These are phyloP conservation scores for Oligia fasciuncula DNA, from an alignment of 2,888 invertebrate genomes.

Conservation along the genomic window DNA sequence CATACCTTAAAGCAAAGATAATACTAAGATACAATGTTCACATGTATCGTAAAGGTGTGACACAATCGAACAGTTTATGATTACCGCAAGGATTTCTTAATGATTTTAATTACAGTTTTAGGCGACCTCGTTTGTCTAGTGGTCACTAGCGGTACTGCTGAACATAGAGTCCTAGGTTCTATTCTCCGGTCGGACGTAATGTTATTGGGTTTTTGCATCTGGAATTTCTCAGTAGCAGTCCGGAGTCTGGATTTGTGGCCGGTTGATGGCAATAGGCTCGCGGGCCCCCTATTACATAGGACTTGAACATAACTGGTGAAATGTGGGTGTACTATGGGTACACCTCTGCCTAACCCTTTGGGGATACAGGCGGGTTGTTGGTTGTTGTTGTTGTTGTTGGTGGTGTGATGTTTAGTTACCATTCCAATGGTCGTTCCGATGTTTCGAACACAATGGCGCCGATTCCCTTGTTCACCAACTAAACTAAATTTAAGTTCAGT, in stretches of 20 bases:
- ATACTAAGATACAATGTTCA: constrained; percentile 4
- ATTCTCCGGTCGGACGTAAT: background rate
- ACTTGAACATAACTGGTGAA: background rate
- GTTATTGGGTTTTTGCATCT: background rate
- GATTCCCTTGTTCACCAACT: too few relatives aligned
- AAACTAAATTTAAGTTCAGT: too few relatives aligned
- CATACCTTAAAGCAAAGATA: constrained; percentile 9
- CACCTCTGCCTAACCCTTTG: background rate
- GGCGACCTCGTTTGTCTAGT: background rate
- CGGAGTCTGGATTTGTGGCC: background rate
- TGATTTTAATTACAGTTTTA: background rate
- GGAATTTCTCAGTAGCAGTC: background rate
- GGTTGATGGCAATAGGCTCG: background rate
- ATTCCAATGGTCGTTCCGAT: constrained; percentile 9
- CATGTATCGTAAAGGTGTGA: constrained; percentile 10
- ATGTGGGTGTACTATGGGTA: background rate
- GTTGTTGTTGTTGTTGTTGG: too few relatives aligned
- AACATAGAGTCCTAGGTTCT: background rate
- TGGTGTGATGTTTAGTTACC: background rate
- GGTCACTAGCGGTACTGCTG: background rate
- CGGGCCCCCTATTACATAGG: background rate
- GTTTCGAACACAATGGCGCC: background rate
- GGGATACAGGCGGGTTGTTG: background rate
- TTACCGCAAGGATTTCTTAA: constrained; percentile 21
- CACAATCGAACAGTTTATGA: constrained; percentile 11